Base-by-base conservation (phyloP, 1,140 invertebrate species). In the Euwallacea similis region DNA sequence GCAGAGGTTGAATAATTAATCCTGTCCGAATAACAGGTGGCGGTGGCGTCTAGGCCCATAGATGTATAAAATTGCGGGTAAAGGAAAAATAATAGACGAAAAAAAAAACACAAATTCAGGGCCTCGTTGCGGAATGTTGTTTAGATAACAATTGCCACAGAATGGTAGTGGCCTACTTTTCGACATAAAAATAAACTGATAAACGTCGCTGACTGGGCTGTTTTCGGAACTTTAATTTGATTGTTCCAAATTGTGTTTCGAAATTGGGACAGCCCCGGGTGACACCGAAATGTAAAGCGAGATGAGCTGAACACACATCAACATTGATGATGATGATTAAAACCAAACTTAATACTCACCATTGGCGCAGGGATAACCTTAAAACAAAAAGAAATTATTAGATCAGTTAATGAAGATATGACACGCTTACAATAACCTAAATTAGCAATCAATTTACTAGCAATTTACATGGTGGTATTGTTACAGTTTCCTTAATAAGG, bases 341-440 rank as follows among this genome's bases (percentile, higher is more conserved):
- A 10, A 42, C 41, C 41, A 16, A n/a, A 10, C 9, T 10, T 59
- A 43, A 43, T 65, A 73, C 71, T 73, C 55, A 73, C 71, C 71
- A 60, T 73, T 73, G n/a, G 71, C 61, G 43, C 66, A 73, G 15
- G 71, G 71, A 43, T 73, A 73, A 63, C 71, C 71, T 73, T 73
- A 64, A 73, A 73, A 33, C 11, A 68, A 73, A 69, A 56, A 73
- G 46, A 47, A 64, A 47, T 15, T 33, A 64, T 64, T 64, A 64
- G 44, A 21, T 47, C 47, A 64, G 47, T 61, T 0, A 33, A 15
- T 16, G 10, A 58, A 58, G 59, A 56, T 21, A 11, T 13, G 46
- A 6, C 46, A 50, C 46, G 46, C 46, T 7, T 50, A 50, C 46
- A 11, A 50, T 7, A 50, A 50, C 46, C 46, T 6, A 58, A 58